Base-by-base conservation (phyloP, 2,888 invertebrate genomes). In the Mythimna loreyi region DNA sequence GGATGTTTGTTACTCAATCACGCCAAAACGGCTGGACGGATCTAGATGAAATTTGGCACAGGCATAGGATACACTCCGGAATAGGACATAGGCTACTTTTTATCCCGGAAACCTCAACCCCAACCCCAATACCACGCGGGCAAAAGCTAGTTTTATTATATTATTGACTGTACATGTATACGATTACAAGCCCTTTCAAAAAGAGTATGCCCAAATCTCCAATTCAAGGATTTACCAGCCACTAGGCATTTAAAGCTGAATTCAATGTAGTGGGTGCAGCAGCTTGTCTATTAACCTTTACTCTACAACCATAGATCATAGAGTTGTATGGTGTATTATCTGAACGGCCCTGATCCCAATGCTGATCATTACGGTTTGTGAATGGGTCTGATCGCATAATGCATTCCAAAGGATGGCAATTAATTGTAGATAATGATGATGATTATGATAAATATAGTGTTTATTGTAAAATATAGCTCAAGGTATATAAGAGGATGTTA, bases 261-360 rank as follows among this genome's bases (percentile, higher is more conserved):
- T 55, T 21, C 8, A 43, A 43, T 28, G 0, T 9, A 1, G 2
- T 67, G 13, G 77, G 47, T 43, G 47, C 69, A 70, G 53, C 16
- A 36, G 9, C 23, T 65, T 33, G 21, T 25, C 65, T 65, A 43
- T 50, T 9, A 52, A 28, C 43, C 43, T 67, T n/a, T 43, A n/a
- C 19, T 36, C 7, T 4, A 45, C 36, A 30, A 40, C 50, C 47
- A 69, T 56, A 36, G 50, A 25, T 69, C 58, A 21, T 25, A 33
- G 50, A 40, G 40, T 76, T 45, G 28, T 57, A 47, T 45, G 50
- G 72, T 52, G 52, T 77, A 33, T 23, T n/a, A 25, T 21, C 13
- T 45, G 59, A 19, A 25, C 52, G 72, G 25, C 72, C 72, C 9
- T 72, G 78, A 47, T 72, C 72, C 36, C 59, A 53, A 58, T 72